These are phyloP conservation scores for Pelosia muscerda DNA, from an alignment of 2,888 invertebrate genomes.

Conservation along the genomic window DNA sequence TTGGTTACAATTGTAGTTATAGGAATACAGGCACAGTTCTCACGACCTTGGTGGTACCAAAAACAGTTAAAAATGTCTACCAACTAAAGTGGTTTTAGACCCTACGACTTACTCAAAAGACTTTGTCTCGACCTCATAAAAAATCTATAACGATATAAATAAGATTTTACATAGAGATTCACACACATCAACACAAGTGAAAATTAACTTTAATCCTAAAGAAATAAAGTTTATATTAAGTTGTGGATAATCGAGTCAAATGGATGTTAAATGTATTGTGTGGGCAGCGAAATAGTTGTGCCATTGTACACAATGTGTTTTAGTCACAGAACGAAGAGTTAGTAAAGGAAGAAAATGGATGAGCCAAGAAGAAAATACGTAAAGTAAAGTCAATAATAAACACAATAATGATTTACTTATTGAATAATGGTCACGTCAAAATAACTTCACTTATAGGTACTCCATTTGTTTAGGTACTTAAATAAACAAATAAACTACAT, in stretches of 20 bases:
- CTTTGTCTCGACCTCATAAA: conserved; percentile 28
- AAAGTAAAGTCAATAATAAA: too few species aligned
- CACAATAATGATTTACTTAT: too few species aligned
- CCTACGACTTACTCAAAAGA: conserved; percentile 25
- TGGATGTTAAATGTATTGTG: conserved; percentile 49
- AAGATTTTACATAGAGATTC: conserved; percentile 24
- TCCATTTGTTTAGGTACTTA: too few species aligned
- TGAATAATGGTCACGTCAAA: too few species aligned
- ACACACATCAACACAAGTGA: not conserved
- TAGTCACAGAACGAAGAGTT: conserved; percentile 44
- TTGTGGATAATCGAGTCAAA: conserved; percentile 9
- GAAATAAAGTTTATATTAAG: conserved; percentile 16
- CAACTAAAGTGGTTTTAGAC: not conserved
- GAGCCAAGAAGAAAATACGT: not conserved
- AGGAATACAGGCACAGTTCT: not conserved
- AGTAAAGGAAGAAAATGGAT: conserved; percentile 7
- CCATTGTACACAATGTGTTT: conserved; percentile 56
- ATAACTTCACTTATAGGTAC: too few species aligned
- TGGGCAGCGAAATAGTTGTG: conserved; percentile 57
- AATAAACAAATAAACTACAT: too few species aligned
- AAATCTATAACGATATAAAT: conserved; percentile 23
- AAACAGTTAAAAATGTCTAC: not conserved
- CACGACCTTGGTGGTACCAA: not conserved
- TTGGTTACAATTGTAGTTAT: not conserved
- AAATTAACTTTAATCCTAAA: not conserved